Conservation (phyloP, 1,140 invertebrate species). For the Trachymyrmex cornetzi region DNA sequence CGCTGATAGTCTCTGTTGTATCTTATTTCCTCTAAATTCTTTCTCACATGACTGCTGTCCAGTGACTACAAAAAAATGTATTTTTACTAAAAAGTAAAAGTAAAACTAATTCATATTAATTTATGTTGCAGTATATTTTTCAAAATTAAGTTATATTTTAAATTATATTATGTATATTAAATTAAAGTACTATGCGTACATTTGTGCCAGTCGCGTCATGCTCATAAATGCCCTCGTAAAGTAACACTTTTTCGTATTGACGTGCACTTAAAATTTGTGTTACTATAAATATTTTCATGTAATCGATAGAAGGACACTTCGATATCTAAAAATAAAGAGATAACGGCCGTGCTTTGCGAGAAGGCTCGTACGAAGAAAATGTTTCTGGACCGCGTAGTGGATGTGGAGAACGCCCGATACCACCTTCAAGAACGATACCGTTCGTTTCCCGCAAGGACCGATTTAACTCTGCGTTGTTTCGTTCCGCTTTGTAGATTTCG, state of each 20-base stretch:
- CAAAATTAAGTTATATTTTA: neutral
- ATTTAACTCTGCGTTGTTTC: slow-evolving; percentile 18
- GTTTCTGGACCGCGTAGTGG: neutral
- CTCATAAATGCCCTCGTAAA: neutral
- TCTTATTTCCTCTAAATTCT: too few relatives aligned
- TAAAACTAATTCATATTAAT: neutral
- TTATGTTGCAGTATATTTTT: neutral
- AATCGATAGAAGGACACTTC: slow-evolving; percentile 39
- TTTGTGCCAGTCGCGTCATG: neutral
- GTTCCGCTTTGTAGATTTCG: slow-evolving; percentile 16
- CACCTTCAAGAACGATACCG: neutral
- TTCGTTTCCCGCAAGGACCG: slow-evolving; percentile 7
- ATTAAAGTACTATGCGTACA: neutral
- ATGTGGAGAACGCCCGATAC: slow-evolving; percentile 4
- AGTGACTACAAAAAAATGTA: too few relatives aligned
- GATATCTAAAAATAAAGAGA: slow-evolving; percentile 34
- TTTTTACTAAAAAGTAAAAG: too few relatives aligned
- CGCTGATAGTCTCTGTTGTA: too few relatives aligned
- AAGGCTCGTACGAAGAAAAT: neutral
- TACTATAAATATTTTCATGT: slow-evolving; percentile 17
- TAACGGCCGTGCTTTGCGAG: neutral
- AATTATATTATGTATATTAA: neutral
- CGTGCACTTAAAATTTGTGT: neutral
- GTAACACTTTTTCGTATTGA: neutral
- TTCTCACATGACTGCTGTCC: too few relatives aligned